Base-by-base conservation (phyloP, 2,113 vertebrate species). In the Bucco capensis region DNA sequence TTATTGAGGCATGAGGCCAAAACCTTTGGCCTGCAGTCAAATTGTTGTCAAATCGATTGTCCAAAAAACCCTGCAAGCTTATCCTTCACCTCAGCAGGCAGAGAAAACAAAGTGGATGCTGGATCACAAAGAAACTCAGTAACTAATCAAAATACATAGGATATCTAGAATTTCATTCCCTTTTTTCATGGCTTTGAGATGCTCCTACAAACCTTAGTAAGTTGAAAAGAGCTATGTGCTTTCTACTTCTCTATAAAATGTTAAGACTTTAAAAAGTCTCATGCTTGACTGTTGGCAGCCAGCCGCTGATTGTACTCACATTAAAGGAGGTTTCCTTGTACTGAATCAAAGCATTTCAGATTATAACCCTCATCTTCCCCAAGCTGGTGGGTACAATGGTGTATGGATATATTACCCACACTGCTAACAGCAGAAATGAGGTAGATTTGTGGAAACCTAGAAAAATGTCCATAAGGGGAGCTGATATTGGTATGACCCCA, bases 401-500 rank as follows among this genome's bases (percentile, higher is more conserved):
- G 74, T 71, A 66, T 62, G 37, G 8, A 12, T 10, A 2, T 49
- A 25, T 28, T 81, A 33, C 9, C 15, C 8, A 53, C 9, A 35
- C 2, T 37, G 22, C 5, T 62, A 79, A 33, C 6, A 33, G 38
- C 8, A 70, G 33, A 64, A 90, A 42, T 21, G n/a, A 27, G 14
- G 24, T 62, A 67, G 35, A 67, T 50, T 28, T 74, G 23, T 82
- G 25, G 21, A 87, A 66, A 50, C 2, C 21, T 80, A 47, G 31
- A 6, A 49, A 46, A 67, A 70, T 19, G 14, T 8, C 37, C 12
- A 25, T 1, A 0, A 38, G 5, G 8, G 25, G 28, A 82, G 37
- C 6, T 25, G 23, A 50, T 3, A 2, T 44, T 64, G 8, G 3
- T 10, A 4, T 57, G 11, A 19, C 37, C 6, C 1, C 3, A 30